Conservation (phyloP, 2,888 invertebrate species). For the Argyresthia goedartella region DNA sequence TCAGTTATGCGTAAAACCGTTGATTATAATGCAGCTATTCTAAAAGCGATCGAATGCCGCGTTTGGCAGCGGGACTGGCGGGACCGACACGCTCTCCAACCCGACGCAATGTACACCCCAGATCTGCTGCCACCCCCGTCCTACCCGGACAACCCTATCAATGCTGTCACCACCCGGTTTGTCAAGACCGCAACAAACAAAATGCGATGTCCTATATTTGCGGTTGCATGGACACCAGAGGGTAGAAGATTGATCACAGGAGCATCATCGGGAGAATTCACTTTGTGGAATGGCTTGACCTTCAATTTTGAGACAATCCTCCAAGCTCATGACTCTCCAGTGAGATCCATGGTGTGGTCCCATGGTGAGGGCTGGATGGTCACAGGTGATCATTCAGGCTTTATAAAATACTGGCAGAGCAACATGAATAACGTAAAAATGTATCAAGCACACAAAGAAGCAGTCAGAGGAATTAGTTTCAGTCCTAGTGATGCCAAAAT, state of each 20-base stretch:
- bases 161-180: constrained; percentile 94
- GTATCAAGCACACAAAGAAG: constrained; percentile 99
- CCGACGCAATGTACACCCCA: constrained; percentile 95
- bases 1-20: constrained; percentile 98
- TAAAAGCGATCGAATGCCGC: constrained; percentile 91
- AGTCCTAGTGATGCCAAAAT: constrained; percentile 99
- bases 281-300: constrained; percentile 99
- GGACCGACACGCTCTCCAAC: constrained; percentile 91
- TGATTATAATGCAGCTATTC: constrained; percentile 96
- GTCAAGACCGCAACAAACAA: constrained; percentile 99
- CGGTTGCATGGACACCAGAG: constrained; percentile 99
- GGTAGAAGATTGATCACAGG: constrained; percentile 97
- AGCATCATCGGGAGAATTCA: constrained; percentile 99
- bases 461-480: constrained; percentile 99
- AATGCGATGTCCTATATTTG: constrained; percentile 99
- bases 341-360: constrained; percentile 99
- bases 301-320: constrained; percentile 99
- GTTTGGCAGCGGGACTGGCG: constrained; percentile 96
- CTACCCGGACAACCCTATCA: constrained; percentile 94
- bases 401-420: constrained; percentile 99
- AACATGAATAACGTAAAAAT: constrained; percentile 99
- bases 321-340: constrained; percentile 99
- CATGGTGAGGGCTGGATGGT: constrained; percentile 99
- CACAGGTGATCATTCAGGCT: constrained; percentile 98
- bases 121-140: constrained; percentile 95